Evolutionary conservation across 2,888 invertebrate species (phyloP), one percentile per base, ranked within the genome.

Genomic region (Leucozona laternaria): DNA sequence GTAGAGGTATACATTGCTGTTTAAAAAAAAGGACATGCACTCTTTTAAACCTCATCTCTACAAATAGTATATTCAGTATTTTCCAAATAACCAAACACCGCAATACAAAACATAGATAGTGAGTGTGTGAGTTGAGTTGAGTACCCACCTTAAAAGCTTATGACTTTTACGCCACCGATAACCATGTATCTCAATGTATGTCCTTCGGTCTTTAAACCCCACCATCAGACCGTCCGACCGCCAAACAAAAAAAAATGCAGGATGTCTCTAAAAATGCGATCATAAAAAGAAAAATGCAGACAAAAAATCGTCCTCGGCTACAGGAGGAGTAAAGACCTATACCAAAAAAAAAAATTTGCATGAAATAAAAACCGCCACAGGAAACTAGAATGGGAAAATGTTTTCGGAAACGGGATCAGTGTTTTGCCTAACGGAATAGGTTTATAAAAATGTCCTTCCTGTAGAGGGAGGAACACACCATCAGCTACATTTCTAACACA

Each of bases 401-500:
- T 79, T 84, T 79, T 64, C 84, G 84, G 84, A 84, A 84, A 84
- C 79, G 75, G 79, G 84, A 84, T 84, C 84, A 71, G 84, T 84
- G 84, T 79, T 84, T 84, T 84, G 79, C 76, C 84, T 75, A 84
- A 76, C 84, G 79, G 79, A 84, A 84, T 76, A 84, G 84, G 79
- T 84, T 66, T 71, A 84, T 79, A 84, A 84, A 84, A 79, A 75
- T 76, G 84, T 79, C 79, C 84, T 84, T 79, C 79, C 79, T 79
- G 79, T 28, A 58, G 37, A 20, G 40, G 64, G 34, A 84, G 68
- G 70, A 37, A 68, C 73, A 68, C 73, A 79, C 64, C 84, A 25
- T 25, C 25, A 58, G 50, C 73, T 57, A 57, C 58, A 79, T 58
- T 57, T 53, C 37, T 28, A 34, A 53, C 20, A 55, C 6, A 43